Percentiles rank a stretch among this genome's conserved stretches.
phyloP scores from a whole-genome alignment of 2,888 invertebrate genomes.

The Conchocele bisecta region DNA sequence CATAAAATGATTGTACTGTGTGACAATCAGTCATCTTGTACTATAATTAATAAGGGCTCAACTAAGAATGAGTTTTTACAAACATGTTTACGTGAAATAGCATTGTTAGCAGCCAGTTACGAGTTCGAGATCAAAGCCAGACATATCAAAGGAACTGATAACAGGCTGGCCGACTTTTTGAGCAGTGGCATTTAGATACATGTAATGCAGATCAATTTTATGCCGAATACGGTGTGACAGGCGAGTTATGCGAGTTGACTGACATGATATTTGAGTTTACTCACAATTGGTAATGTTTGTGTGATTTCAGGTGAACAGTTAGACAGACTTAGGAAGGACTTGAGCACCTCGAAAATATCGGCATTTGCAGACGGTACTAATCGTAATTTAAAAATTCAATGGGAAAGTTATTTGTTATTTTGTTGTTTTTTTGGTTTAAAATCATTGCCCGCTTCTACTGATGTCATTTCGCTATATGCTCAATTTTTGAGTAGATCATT shows the following conservation, averaged over 20 bases:
- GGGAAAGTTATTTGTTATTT: constrained; percentile 5
- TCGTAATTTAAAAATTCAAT: background rate
- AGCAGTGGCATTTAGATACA: background rate
- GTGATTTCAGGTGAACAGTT: background rate
- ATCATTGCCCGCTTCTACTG: background rate
- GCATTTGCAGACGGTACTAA: constrained; percentile 1
- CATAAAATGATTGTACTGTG: background rate
- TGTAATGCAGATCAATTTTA: background rate
- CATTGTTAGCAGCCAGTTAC: background rate
- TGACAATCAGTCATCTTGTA: background rate
- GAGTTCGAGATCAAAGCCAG: background rate
- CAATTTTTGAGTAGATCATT: constrained; percentile 6
- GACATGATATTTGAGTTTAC: background rate
- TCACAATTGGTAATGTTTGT: background rate
- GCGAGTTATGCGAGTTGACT: background rate
- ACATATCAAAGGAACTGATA: background rate
- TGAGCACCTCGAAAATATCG: background rate
- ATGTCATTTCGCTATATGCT: background rate
- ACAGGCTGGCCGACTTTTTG: background rate
- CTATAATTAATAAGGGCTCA: background rate
- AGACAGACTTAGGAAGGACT: background rate
- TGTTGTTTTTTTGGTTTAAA: background rate
- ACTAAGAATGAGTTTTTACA: background rate
- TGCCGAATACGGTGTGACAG: background rate
- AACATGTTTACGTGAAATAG: background rate